Conservation (phyloP, 2,888 invertebrate genomes). For the Caenorhabditis parvicauda region DNA sequence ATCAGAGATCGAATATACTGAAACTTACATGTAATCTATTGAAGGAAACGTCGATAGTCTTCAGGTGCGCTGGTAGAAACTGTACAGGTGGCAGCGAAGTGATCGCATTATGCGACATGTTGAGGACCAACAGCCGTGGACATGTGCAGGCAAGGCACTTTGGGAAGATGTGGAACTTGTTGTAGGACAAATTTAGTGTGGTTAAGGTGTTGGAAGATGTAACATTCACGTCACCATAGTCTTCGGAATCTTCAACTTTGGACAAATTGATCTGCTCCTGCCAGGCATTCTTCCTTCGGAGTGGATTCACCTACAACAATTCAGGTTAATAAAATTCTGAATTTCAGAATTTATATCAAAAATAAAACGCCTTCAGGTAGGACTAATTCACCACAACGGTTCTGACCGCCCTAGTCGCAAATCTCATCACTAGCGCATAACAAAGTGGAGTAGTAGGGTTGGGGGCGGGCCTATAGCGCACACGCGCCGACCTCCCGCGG, state of each 20-base stretch:
- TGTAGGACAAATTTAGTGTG: slow-evolving; percentile 82
- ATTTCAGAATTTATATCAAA: slow-evolving; percentile 4
- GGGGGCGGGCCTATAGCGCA: neutral
- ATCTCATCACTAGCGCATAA: no score
- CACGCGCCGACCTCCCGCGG: no score
- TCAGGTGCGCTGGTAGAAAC: slow-evolving; percentile 38
- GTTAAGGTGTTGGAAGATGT: slow-evolving; percentile 67
- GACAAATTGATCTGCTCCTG: slow-evolving; percentile 34
- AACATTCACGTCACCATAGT: slow-evolving; percentile 31
- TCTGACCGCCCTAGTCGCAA: no score
- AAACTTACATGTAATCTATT: slow-evolving; percentile 73
- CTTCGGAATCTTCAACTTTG: slow-evolving; percentile 39
- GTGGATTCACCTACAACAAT: no score
- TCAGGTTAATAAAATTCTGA: no score
- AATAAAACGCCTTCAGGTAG: no score
- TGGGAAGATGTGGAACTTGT: slow-evolving; percentile 83
- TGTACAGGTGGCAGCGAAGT: slow-evolving; percentile 66
- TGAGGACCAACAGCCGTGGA: slow-evolving; percentile 80
- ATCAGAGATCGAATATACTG: neutral
- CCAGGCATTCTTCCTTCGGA: slow-evolving; percentile 35
- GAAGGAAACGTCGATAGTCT: slow-evolving; percentile 79
- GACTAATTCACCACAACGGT: no score
- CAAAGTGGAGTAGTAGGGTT: neutral
- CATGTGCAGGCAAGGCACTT: slow-evolving; percentile 85
- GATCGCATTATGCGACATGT: slow-evolving; percentile 80